These are phyloP conservation scores for Gonatopus flavifemur DNA, from an alignment of 1,140 invertebrate genomes.

Conservation along the genomic window DNA sequence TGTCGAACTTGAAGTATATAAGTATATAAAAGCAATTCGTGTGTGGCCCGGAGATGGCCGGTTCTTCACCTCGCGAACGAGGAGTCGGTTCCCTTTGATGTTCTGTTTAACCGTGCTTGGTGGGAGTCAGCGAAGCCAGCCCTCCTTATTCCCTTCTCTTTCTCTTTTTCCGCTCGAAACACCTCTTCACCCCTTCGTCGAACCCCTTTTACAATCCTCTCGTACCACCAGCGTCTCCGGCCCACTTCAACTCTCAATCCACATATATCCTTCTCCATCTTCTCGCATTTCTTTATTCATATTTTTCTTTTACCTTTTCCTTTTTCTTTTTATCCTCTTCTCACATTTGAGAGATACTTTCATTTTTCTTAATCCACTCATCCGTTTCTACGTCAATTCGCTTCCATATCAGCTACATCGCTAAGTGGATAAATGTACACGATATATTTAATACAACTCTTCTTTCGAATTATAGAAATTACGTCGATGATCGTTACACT, in stretches of 20 bases:
- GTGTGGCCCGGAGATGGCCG: slow-evolving; percentile 59
- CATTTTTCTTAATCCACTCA: not conserved
- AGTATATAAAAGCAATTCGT: slow-evolving; percentile 59
- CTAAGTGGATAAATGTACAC: too few species aligned
- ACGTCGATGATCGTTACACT: too few species aligned
- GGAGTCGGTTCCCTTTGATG: slow-evolving; percentile 58
- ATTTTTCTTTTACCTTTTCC: slow-evolving; percentile 18
- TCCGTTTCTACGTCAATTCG: not conserved
- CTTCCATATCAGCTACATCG: too few species aligned
- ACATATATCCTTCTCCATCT: slow-evolving; percentile 6
- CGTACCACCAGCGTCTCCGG: slow-evolving; percentile 11
- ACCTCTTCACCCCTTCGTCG: slow-evolving; percentile 24
- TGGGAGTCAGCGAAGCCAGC: slow-evolving; percentile 30
- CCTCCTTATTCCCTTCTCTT: slow-evolving; percentile 19
- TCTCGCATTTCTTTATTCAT: slow-evolving; percentile 7
- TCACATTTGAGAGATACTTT: not conserved
- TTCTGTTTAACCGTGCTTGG: slow-evolving; percentile 47
- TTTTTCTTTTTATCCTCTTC: slow-evolving; percentile 7
- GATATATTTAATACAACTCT: too few species aligned
- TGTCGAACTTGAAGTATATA: slow-evolving; percentile 41
- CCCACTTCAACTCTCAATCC: not conserved
- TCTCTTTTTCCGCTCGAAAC: slow-evolving; percentile 26
- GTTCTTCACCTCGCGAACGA: slow-evolving; percentile 60
- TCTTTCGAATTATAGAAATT: too few species aligned
- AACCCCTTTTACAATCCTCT: slow-evolving; percentile 10